Base-by-base conservation (phyloP, 2,113 vertebrate species). In the Cygnus buccinator region DNA sequence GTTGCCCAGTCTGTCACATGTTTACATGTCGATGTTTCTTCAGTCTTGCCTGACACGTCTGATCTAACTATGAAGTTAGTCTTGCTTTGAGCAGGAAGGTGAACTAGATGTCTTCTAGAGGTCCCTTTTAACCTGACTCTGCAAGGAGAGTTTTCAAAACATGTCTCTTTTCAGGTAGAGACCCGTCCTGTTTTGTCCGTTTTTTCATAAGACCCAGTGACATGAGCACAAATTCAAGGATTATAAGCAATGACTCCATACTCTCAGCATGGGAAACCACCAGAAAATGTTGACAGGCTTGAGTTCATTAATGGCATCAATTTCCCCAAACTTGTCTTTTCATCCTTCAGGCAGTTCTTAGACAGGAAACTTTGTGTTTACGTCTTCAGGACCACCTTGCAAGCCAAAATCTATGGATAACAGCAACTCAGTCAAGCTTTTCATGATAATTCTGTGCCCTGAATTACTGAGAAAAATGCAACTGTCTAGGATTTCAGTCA, bases 141-240 rank as follows among this genome's bases (percentile, higher is more conserved):
- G 37, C 19, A 41, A 52, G 8, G 35, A 11, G 25, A 46, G 6
- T 14, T 88, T 63, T 66, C 0, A 0, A 66, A 5, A 66, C 2
- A n/a, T 1, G 3, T 31, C 4, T 58, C 26, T 79, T 67, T 61
- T 25, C 71, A 82, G 39, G 7, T 21, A 79, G 33, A 66, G 35
- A 66, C 0, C 2, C 58, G 33, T 18, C 23, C 39, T 54, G 6
- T 5, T 50, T 25, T 26, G 35, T 25, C 23, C 25, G 48, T 78
- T 87, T 76, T 65, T 72, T 48, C 11, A 8, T n/a, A 13, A 31
- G 41, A 86, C 10, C 23, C 75, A 73, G n/a, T 22, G 29, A 48
- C 52, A 79, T 35, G 39, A 85, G 43, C 37, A 78, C 5, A 67
- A 68, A 61, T 9, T 65, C 48, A 48, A 61, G 10, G 41, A 70